A percentile compares a stretch with the other conserved stretches of the same genome.
These are phyloP conservation scores for Napeogenes inachia DNA, from an alignment of 2,888 invertebrate species.

Conservation along the genomic window DNA sequence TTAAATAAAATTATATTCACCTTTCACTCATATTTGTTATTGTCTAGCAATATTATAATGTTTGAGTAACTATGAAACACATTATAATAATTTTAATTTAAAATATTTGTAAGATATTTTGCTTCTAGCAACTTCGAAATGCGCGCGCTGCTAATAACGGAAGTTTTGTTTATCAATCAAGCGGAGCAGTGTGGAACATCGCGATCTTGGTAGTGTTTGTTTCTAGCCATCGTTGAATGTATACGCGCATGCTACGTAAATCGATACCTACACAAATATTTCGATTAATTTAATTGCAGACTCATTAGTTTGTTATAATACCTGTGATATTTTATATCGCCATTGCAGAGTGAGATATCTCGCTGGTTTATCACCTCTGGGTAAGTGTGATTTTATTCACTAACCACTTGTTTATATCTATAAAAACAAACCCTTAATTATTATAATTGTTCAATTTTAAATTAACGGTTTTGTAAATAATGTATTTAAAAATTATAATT, in stretches of 20 bases:
- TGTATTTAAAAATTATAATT: too few species aligned
- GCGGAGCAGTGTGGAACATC: constrained; percentile 37
- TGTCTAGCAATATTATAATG: too few species aligned
- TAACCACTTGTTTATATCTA: neutral
- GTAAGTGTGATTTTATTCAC: constrained; percentile 1
- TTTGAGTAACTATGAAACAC: too few species aligned
- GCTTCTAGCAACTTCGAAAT: constrained; percentile 46
- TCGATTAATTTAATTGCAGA: constrained; percentile 22
- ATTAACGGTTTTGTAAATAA: neutral
- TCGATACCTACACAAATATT: constrained; percentile 36
- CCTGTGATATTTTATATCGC: constrained; percentile 6
- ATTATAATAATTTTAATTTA: neutral
- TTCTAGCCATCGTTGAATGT: constrained; percentile 28
- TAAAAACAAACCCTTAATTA: neutral
- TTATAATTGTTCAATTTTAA: neutral
- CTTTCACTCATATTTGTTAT: too few species aligned
- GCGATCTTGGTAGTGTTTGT: constrained; percentile 46
- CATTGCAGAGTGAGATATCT: neutral
- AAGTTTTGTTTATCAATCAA: constrained; percentile 75
- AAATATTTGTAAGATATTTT: constrained; percentile 22
- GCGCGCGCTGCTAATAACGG: constrained; percentile 69
- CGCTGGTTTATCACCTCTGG: neutral
- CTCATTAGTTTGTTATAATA: constrained; percentile 9
- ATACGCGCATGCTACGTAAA: constrained; percentile 45
- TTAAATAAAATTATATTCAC: too few species aligned